These are phyloP conservation scores for Acanthis flammea DNA, from an alignment of 2,797 vertebrate genomes.

Conservation along the genomic window DNA sequence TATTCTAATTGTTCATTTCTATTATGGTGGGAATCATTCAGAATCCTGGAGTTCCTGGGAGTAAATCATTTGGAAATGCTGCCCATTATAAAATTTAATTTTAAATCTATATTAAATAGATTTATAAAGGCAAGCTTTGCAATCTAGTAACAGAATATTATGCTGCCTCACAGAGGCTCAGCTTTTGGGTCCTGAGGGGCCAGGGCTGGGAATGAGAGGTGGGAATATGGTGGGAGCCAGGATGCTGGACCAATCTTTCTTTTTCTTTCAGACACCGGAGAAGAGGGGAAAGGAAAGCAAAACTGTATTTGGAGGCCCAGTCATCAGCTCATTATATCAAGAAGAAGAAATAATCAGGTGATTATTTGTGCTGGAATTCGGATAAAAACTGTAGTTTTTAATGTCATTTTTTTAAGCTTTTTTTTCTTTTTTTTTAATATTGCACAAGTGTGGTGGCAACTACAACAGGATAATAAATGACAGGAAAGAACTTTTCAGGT, in stretches of 20 bases:
- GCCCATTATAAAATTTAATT: constrained; percentile 67
- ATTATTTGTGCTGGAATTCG: constrained; percentile 12
- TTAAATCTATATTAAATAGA: constrained; percentile 69
- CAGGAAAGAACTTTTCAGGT: constrained; percentile 69
- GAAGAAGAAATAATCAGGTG: constrained; percentile 97
- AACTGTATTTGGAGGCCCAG: constrained; percentile 87
- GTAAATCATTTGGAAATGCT: constrained; percentile 69
- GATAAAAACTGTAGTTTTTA: constrained; percentile 12
- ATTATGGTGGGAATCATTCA: constrained; percentile 57
- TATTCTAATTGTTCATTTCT: constrained; percentile 68
- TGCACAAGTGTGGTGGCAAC: constrained; percentile 47
- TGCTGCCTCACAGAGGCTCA: constrained; percentile 36
- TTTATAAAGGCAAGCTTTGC: constrained; percentile 61
- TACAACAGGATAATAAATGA: constrained; percentile 68
- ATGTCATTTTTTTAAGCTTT: neutral
- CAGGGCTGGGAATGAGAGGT: neutral
- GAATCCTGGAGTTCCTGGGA: constrained; percentile 65
- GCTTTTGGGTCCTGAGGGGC: constrained; percentile 22
- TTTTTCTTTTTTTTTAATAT: constrained; percentile 22
- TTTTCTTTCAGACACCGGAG: constrained; percentile 74
- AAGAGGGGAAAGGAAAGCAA: constrained; percentile 84
- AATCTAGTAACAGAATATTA: constrained; percentile 53
- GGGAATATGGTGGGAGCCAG: neutral
- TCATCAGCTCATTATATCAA: constrained; percentile 93
- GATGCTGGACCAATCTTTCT: constrained; percentile 12